A percentile compares a stretch with the other conserved stretches of the same genome.
Conservation (phyloP, 2,888 invertebrate genomes). For the Tetrapedia diversipes region DNA sequence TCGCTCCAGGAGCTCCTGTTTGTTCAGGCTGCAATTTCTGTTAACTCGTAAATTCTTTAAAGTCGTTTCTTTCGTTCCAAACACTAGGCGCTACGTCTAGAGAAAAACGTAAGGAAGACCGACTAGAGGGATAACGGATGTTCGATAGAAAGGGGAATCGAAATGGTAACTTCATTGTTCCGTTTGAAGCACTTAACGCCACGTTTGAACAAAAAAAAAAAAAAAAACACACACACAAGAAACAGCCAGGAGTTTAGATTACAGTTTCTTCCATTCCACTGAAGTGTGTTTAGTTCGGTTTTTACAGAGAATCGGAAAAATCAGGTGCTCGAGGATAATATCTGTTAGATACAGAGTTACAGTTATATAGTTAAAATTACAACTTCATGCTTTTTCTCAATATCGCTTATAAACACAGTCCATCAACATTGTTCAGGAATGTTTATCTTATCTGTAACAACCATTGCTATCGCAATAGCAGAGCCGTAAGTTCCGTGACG, state of each 20-base stretch:
- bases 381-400: not conserved
- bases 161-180: not conserved
- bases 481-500: conserved; percentile 4
- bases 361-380: not conserved
- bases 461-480: not conserved
- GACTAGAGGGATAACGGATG: not conserved
- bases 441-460: conserved; percentile 32
- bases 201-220: not conserved
- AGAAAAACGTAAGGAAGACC: not conserved
- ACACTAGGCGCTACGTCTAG: not conserved
- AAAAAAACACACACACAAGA: too few relatives aligned
- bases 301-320: too few relatives aligned
- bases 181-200: not conserved
- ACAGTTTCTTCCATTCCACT: too few relatives aligned
- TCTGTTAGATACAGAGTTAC: not conserved
- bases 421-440: not conserved
- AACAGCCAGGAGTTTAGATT: too few relatives aligned
- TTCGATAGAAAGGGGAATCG: not conserved
- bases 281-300: too few relatives aligned
- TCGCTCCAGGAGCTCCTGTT: not conserved
- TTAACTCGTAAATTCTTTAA: too few relatives aligned
- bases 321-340: not conserved
- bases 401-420: not conserved
- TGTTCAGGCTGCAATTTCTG: not conserved
- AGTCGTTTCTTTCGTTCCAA: not conserved